Conservation (phyloP, 2,113 vertebrate genomes). For the Scomber japonicus region DNA sequence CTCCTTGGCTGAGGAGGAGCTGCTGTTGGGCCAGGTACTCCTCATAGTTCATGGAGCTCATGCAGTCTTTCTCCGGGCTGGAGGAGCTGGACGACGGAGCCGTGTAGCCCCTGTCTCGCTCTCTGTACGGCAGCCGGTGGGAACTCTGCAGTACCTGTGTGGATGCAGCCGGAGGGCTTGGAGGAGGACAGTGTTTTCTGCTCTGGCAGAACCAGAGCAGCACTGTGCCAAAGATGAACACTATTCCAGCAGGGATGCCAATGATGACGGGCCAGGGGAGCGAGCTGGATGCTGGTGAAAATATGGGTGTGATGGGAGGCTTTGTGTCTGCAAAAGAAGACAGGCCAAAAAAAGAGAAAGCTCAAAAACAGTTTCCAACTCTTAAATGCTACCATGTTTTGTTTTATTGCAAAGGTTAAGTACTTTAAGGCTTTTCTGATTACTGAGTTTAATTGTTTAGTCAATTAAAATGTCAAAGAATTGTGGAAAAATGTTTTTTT, state of each 20-base stretch:
- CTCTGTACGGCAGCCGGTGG: constrained; percentile 80
- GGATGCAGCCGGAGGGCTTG: constrained; percentile 56
- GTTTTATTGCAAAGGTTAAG: constrained; percentile 14
- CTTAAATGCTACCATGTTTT: constrained; percentile 8
- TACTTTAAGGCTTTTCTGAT: not conserved
- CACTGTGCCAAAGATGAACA: constrained; percentile 95
- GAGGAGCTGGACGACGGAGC: constrained; percentile 66
- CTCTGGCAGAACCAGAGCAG: constrained; percentile 97
- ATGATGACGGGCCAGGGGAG: constrained; percentile 99
- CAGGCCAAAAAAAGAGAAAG: not conserved
- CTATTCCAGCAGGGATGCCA: constrained; percentile 93
- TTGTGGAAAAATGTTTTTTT: no score
- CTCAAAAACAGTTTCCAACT: constrained; percentile 4
- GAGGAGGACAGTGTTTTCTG: constrained; percentile 91
- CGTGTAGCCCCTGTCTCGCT: constrained; percentile 65
- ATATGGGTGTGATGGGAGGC: constrained; percentile 87
- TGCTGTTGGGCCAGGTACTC: constrained; percentile 89
- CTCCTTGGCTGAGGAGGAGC: constrained; percentile 77
- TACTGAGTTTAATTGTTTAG: no score
- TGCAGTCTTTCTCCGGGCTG: constrained; percentile 90
- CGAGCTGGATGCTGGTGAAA: constrained; percentile 85
- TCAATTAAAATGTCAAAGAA: no score
- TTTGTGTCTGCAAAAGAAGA: constrained; percentile 88
- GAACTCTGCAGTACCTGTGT: constrained; percentile 73
- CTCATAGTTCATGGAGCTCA: constrained; percentile 90